Base-by-base conservation (phyloP, 1,140 invertebrate genomes). In the Scaptomyza pallida region DNA sequence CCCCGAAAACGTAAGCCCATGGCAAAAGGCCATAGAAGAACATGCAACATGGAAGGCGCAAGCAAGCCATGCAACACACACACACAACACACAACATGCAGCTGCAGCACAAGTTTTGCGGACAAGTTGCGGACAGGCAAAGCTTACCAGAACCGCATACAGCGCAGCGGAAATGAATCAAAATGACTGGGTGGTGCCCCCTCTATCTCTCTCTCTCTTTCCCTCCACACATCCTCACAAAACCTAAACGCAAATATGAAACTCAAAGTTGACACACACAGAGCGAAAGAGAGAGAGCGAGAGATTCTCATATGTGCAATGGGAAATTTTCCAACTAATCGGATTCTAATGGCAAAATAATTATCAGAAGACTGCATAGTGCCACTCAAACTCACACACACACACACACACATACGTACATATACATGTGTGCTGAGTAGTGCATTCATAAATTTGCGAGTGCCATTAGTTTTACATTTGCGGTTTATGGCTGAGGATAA, bases 261-360 rank as follows among this genome's bases (percentile, higher is more conserved):
- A 54, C 65, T 64, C 60, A 33, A 70, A 70, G 60, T 74, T 72
- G 50, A 55, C 72, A 45, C 57, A 45, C 41, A 73, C 44, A 54
- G 15, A 52, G 37, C 30, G 54, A 16, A 5, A 57, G 5, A 19
- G 5, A 47, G 30, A 30, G 16, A 13, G 23, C n/a, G 21, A 12
- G 6, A 41, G 33, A 56, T 35, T n/a, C 48, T 55, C 75, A 67
- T 63, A 60, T 69, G 37, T 75, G 69, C 59, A 55, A 43, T 69
- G 43, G 51, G 13, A 76, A 76, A 79, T 86, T 76, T 85, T 80
- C 75, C 80, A 89, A 75, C 89, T 90, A 90, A 90, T 90, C 85
- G 85, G 85, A 90, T 90, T 90, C 89, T 90, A 90, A 90, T 90
- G 89, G 81, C 73, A 89, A 90, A 90, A 86, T 90, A 90, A 90